Conservation (phyloP, 2,113 vertebrate genomes). For the Odontesthes bonariensis region DNA sequence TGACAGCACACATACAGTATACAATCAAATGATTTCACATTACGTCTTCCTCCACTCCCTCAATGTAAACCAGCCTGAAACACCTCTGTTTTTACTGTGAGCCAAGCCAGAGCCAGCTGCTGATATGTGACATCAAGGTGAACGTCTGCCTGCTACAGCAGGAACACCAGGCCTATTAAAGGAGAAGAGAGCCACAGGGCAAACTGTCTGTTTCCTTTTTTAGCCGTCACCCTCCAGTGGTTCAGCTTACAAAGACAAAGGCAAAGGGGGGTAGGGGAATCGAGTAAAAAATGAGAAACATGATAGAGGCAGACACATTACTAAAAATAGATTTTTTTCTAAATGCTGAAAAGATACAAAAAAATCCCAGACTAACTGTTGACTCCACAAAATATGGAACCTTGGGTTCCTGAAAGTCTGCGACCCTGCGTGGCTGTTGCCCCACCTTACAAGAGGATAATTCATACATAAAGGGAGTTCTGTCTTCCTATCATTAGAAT, state of each 20-base stretch:
- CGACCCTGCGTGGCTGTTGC: no score
- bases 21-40: constrained; percentile 22
- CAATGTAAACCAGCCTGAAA: no score
- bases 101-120: constrained; percentile 39
- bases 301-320: neutral
- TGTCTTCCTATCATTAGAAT: no score
- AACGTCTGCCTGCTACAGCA: constrained; percentile 63
- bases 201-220: constrained; percentile 61
- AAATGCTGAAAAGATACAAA: no score
- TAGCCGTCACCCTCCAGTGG: constrained; percentile 56
- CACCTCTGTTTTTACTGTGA: constrained; percentile 31
- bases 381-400: no score
- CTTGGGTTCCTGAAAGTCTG: no score
- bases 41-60: no score
- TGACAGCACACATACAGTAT: neutral
- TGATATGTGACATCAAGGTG: constrained; percentile 77
- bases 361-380: no score
- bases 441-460: no score
- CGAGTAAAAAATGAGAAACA: constrained; percentile 4
- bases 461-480: no score
- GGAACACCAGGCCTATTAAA: constrained; percentile 72
- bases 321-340: neutral
- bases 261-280: neutral
- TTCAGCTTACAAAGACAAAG: constrained; percentile 51
- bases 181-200: constrained; percentile 62